Percentiles rank a stretch among this genome's conserved stretches.
Evolutionary conservation across 2,113 vertebrate genomes (phyloP).

Genomic region (Rhinoderma darwinii): DNA sequence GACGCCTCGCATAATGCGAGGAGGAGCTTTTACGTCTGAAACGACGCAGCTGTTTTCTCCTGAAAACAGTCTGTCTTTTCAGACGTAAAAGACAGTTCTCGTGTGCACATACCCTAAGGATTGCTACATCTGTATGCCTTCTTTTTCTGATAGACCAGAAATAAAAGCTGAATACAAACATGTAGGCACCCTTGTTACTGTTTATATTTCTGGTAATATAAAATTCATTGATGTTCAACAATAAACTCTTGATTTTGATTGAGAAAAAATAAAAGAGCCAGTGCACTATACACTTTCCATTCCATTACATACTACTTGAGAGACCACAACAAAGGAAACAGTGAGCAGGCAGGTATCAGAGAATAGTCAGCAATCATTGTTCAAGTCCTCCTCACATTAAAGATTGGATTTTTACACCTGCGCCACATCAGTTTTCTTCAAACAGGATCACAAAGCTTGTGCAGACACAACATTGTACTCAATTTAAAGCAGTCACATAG

Average conservation of each 20-base stretch:
- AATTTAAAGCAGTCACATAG: conserved; percentile 13
- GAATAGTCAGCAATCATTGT: conserved; percentile 29
- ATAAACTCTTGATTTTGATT: conserved; percentile 31
- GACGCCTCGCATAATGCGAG: no score
- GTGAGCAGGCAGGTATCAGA: conserved; percentile 1
- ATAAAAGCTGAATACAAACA: background rate
- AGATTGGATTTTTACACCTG: conserved; percentile 34
- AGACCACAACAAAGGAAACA: background rate
- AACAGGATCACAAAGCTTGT: background rate
- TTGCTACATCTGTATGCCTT: no score
- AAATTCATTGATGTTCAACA: conserved; percentile 15
- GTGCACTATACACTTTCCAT: conserved; percentile 4
- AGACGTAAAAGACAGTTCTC: no score
- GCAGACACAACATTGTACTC: conserved; percentile 11
- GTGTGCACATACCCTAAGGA: no score
- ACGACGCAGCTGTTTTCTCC: no score
- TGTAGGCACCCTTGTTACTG: background rate
- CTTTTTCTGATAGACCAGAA: background rate
- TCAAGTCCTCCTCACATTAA: conserved; percentile 25
- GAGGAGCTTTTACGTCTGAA: no score
- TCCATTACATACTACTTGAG: conserved; percentile 40
- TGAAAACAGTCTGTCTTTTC: no score
- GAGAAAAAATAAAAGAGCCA: conserved; percentile 5
- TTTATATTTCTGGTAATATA: background rate
- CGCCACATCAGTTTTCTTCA: conserved; percentile 32